Evolutionary conservation across 2,797 vertebrate species (phyloP).

Genomic region (Hemitrygon akajei): DNA sequence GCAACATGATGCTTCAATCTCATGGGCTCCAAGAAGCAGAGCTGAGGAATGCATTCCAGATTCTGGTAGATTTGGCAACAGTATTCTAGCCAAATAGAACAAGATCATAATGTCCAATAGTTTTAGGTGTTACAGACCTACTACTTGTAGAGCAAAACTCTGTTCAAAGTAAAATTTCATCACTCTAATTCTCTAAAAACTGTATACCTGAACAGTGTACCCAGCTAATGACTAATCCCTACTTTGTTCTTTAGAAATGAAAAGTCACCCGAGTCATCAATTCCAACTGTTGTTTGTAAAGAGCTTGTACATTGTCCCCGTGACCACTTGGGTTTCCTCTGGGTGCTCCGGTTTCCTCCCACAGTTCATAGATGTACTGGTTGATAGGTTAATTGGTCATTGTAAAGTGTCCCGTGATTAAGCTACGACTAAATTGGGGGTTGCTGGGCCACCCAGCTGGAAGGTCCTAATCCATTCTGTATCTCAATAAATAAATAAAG

Average conservation of each 20-base stretch:
- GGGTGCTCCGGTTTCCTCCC: no score
- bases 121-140: not conserved
- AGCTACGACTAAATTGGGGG: no score
- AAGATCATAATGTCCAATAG: no score
- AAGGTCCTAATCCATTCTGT: no score
- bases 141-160: not conserved
- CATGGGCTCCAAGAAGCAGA: not conserved
- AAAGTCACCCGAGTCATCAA: not conserved
- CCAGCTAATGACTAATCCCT: not conserved
- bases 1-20: no score
- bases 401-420: no score
- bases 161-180: not conserved
- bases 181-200: not conserved
- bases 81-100: not conserved
- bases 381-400: no score
- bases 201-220: slow-evolving; percentile 26
- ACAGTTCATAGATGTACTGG: no score
- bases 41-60: not conserved
- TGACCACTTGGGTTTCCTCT: no score
- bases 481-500: no score
- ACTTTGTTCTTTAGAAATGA: not conserved
- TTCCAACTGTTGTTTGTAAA: not conserved
- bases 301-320: no score
- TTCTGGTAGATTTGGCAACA: not conserved
- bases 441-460: no score